These are phyloP conservation scores for zebrafish (Danio rerio) DNA, from an alignment of 2,113 vertebrate genomes.

Conservation along the genomic window DNA sequence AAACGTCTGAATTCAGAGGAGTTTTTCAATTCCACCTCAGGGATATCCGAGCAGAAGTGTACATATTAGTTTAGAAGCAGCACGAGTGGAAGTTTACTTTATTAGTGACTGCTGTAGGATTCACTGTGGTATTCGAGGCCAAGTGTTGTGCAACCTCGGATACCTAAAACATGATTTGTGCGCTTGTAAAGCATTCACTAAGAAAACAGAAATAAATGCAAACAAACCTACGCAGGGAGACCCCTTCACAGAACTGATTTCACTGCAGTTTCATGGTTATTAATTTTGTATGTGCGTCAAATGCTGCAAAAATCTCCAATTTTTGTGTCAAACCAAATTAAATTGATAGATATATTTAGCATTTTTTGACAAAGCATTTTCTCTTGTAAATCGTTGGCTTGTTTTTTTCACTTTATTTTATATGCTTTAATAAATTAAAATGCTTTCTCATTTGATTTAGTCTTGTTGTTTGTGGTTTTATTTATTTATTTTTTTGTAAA, in stretches of 20 bases:
- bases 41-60: slow-evolving; percentile 3
- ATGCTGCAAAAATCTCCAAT: not conserved
- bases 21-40: slow-evolving; percentile 18
- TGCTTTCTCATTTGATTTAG: too few relatives aligned
- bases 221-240: not conserved
- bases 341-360: too few relatives aligned
- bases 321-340: too few relatives aligned
- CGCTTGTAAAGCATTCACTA: not conserved
- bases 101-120: slow-evolving; percentile 15
- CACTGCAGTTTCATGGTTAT: not conserved
- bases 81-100: slow-evolving; percentile 6
- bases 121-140: not conserved
- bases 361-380: too few relatives aligned
- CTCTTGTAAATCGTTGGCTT: too few relatives aligned
- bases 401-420: too few relatives aligned
- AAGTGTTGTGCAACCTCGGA: not conserved
- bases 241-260: not conserved
- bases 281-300: not conserved
- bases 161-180: not conserved
- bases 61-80: slow-evolving; percentile 34
- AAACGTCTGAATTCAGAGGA: not conserved
- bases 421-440: too few relatives aligned
- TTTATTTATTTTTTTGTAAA: too few relatives aligned
- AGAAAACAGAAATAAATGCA: not conserved
- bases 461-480: too few relatives aligned